Percentiles rank a stretch among this genome's conserved stretches.
These are phyloP conservation scores for Zaprionus bogoriensis DNA, from an alignment of 2,888 invertebrate species.

Conservation along the genomic window DNA sequence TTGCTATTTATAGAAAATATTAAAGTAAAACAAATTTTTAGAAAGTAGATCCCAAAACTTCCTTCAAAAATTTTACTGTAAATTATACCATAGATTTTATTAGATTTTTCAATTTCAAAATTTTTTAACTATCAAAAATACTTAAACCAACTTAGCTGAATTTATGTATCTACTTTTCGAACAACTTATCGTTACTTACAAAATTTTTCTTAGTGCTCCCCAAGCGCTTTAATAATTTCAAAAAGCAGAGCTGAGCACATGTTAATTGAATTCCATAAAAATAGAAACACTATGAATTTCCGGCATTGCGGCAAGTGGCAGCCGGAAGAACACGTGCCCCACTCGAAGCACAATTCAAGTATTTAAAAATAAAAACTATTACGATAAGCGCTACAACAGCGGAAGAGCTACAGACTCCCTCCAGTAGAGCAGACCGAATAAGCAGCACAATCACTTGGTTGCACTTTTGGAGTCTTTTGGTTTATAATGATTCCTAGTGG, in stretches of 20 bases:
- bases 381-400: constrained; percentile 45
- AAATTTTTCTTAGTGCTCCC: too few relatives aligned
- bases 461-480: neutral
- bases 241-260: too few relatives aligned
- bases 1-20: neutral
- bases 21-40: neutral
- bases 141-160: too few relatives aligned
- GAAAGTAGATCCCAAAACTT: too few relatives aligned
- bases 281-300: constrained; percentile 9
- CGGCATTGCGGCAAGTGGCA: constrained; percentile 49
- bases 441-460: neutral
- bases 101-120: too few relatives aligned
- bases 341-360: constrained; percentile 37
- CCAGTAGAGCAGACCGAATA: constrained; percentile 18
- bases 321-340: constrained; percentile 56
- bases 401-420: constrained; percentile 55
- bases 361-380: neutral
- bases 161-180: too few relatives aligned
- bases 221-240: too few relatives aligned
- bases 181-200: too few relatives aligned
- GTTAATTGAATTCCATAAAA: neutral
- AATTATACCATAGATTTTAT: too few relatives aligned
- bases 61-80: neutral
- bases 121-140: too few relatives aligned
- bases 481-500: constrained; percentile 10